Evolutionary conservation across 2,888 invertebrate species (phyloP).

Genomic region (Ephialtes manifestator): DNA sequence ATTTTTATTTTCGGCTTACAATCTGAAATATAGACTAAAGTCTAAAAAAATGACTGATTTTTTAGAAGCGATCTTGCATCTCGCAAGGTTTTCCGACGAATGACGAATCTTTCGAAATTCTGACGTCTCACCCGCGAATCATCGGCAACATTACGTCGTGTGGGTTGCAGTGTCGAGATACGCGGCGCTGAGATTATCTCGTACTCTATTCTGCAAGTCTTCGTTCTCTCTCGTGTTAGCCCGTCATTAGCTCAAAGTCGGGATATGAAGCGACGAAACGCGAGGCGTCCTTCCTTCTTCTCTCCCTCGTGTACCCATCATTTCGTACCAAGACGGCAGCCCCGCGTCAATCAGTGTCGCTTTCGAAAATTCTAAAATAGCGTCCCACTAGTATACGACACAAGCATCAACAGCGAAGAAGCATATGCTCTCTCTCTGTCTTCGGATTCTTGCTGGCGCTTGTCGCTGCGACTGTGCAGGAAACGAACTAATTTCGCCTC

Average conservation of each 20-base stretch:
- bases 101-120: background rate
- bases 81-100: background rate
- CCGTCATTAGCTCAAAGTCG: constrained; percentile 61
- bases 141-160: constrained; percentile 1
- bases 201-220: constrained; percentile 5
- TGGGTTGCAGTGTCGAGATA: background rate
- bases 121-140: background rate
- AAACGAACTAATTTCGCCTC: constrained; percentile 52
- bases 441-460: constrained; percentile 35
- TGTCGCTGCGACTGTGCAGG: constrained; percentile 5
- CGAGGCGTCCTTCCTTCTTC: constrained; percentile 49
- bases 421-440: constrained; percentile 2
- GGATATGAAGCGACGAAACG: constrained; percentile 51
- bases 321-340: constrained; percentile 50
- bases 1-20: background rate
- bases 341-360: constrained; percentile 69
- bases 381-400: constrained; percentile 36
- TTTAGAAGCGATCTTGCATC: background rate
- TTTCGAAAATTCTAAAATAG: constrained; percentile 68
- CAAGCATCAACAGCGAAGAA: background rate
- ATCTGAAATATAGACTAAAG: background rate
- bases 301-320: constrained; percentile 44
- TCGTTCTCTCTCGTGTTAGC: background rate
- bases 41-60: background rate
- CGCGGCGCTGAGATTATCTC: constrained; percentile 28